Percentiles rank a stretch among this genome's conserved stretches.
Conservation (phyloP, 2,797 vertebrate genomes). For the Hemibagrus guttatus region DNA sequence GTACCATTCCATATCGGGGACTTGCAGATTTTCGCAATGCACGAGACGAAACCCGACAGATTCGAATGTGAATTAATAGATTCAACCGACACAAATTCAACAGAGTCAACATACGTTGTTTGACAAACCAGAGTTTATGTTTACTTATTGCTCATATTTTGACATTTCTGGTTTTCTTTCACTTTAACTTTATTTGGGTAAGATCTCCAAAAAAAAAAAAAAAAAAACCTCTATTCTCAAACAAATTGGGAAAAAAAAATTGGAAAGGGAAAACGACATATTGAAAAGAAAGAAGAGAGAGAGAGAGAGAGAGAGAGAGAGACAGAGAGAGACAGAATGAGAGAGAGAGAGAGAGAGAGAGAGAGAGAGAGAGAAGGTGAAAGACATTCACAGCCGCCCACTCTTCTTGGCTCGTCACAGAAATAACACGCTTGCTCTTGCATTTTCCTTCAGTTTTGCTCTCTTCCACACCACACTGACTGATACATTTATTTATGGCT, state of each 20-base stretch:
- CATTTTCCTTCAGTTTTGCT: conserved; percentile 49
- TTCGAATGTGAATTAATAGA: not conserved
- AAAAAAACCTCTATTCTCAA: not conserved
- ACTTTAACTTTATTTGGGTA: not conserved
- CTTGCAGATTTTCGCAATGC: conserved; percentile 29
- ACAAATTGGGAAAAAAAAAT: too few relatives aligned
- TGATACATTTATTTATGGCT: conserved; percentile 48
- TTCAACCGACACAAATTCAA: not conserved
- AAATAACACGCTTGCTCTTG: conserved; percentile 52
- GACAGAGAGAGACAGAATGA: not conserved
- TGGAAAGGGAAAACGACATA: not conserved
- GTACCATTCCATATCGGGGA: conserved; percentile 40
- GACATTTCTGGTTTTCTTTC: not conserved
- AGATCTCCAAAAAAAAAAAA: not conserved
- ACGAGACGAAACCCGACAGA: conserved; percentile 36
- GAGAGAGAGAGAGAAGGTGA: conserved; percentile 17
- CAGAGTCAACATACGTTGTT: not conserved
- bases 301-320: conserved; percentile 18
- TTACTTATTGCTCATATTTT: too few relatives aligned
- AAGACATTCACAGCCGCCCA: conserved; percentile 53
- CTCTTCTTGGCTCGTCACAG: conserved; percentile 47
- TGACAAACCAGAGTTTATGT: not conserved
- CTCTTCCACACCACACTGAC: conserved; percentile 53
- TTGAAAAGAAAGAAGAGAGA: not conserved
- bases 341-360: conserved; percentile 4